Evolutionary conservation across 2,113 vertebrate species (phyloP), one percentile per base, ranked within the genome.

Genomic region (Copsychus sechellarum): DNA sequence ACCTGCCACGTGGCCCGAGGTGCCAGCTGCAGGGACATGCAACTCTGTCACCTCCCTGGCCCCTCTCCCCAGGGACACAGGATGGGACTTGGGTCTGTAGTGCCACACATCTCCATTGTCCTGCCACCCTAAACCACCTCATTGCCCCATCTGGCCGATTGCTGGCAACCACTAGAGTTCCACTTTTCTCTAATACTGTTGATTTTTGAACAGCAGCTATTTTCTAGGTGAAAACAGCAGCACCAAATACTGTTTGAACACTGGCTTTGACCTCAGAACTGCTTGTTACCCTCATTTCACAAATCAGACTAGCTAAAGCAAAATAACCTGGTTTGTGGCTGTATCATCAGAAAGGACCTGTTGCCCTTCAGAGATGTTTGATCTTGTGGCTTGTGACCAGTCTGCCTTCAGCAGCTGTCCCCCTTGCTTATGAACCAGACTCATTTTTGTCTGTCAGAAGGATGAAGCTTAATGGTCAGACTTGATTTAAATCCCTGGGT

Each of bases 401-500:
- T 19, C 31, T 88, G 61, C 81, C 66, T 80, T 48, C 66, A 88
- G 87, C 70, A 82, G 77, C 64, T 5, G 1, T 34, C 14, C 36
- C 45, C 56, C 28, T 74, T 69, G 53, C 65, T 65, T 81, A 65
- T 45, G n/a, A 81, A 76, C 61, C 36, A 40, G 78, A 47, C 28
- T 87, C 29, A 72, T 74, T 92, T 86, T 67, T 94, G 50, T 76
- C 40, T 83, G 29, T 85, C 34, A 54, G 57, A 69, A 87, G 31
- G 61, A 76, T 69, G 65, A 65, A 87, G 61, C 42, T 79, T 69
- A 81, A 50, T 67, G 69, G 65, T 85, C 86, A 93, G 57, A 79
- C 40, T 87, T 78, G 51, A 76, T 87, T 87, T 87, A 91, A 95
- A 91, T 87, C 61, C 53, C 28, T 38, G 57, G 50, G 33, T 76